phyloP scores from a whole-genome alignment of 1,140 invertebrate species.

The Gryon sp. region DNA sequence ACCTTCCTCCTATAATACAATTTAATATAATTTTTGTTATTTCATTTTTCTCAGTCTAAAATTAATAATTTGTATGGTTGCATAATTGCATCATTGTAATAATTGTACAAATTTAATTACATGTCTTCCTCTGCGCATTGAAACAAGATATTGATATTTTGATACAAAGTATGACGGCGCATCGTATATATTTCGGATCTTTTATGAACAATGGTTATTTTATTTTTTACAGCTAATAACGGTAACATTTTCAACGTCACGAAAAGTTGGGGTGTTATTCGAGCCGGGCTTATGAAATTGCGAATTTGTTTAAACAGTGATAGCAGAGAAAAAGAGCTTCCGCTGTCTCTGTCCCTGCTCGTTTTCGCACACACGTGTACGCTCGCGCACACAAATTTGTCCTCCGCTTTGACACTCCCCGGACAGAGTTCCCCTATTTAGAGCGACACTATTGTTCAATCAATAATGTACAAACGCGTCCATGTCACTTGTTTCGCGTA shows the following conservation, averaged over 20 bases:
- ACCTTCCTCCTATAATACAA: too few relatives aligned
- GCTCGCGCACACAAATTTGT: constrained; percentile 51
- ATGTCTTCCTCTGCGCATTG: too few relatives aligned
- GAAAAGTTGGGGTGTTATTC: constrained; percentile 70
- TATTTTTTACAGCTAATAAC: constrained; percentile 58
- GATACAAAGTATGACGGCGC: constrained; percentile 20
- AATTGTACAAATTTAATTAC: too few relatives aligned
- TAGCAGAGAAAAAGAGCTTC: constrained; percentile 76
- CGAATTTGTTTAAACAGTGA: constrained; percentile 79
- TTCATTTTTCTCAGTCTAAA: too few relatives aligned
- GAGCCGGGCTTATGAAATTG: constrained; percentile 73
- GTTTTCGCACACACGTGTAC: constrained; percentile 27
- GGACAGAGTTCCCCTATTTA: constrained; percentile 46
- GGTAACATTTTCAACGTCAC: constrained; percentile 72
- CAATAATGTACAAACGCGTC: constrained; percentile 54
- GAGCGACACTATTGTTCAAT: constrained; percentile 61
- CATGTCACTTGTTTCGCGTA: constrained; percentile 21
- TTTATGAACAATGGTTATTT: constrained; percentile 48
- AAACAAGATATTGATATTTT: too few relatives aligned
- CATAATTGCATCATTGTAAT: too few relatives aligned
- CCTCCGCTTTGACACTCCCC: constrained; percentile 46
- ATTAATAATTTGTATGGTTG: too few relatives aligned
- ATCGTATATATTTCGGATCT: constrained; percentile 33
- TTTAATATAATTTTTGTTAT: too few relatives aligned
- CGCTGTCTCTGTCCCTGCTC: constrained; percentile 55